phyloP scores from a whole-genome alignment of 2,797 vertebrate species.

The Cyclopterus lumpus region DNA sequence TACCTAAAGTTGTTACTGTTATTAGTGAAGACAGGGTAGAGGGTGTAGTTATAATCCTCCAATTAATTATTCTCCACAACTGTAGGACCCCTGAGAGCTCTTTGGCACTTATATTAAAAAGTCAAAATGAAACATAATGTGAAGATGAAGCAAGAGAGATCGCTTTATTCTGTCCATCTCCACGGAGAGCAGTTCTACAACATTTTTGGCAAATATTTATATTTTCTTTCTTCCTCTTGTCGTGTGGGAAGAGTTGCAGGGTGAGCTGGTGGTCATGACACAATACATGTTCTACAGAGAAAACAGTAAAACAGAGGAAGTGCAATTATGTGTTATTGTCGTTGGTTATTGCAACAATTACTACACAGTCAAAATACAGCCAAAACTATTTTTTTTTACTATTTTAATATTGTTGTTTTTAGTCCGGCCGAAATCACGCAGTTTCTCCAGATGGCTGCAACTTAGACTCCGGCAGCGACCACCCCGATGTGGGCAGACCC shows the following conservation, averaged over 20 bases:
- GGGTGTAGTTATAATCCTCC: slow-evolving; percentile 76
- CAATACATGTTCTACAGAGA: slow-evolving; percentile 1
- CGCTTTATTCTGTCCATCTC: slow-evolving; percentile 61
- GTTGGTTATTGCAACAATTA: neutral
- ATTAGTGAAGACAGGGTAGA: slow-evolving; percentile 71
- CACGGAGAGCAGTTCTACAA: slow-evolving; percentile 63
- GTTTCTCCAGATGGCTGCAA: no score
- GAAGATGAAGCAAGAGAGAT: slow-evolving; percentile 68
- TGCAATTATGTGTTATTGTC: neutral
- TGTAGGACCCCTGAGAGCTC: slow-evolving; percentile 67
- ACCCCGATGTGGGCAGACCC: no score
- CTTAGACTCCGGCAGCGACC: no score
- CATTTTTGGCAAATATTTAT: slow-evolving; percentile 47
- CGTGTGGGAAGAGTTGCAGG: neutral
- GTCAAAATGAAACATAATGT: slow-evolving; percentile 75
- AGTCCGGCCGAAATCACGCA: no score
- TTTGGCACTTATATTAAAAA: slow-evolving; percentile 80
- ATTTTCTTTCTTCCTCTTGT: slow-evolving; percentile 8
- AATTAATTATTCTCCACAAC: slow-evolving; percentile 79
- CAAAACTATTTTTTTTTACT: no score
- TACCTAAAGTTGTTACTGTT: slow-evolving; percentile 68
- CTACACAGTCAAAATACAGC: no score
- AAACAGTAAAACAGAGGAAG: neutral
- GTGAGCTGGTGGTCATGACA: neutral
- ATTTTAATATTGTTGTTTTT: no score